Evolutionary conservation across 2,113 vertebrate species (phyloP), one percentile per base, ranked within the genome.

Genomic region (Mystacornis crossleyi): DNA sequence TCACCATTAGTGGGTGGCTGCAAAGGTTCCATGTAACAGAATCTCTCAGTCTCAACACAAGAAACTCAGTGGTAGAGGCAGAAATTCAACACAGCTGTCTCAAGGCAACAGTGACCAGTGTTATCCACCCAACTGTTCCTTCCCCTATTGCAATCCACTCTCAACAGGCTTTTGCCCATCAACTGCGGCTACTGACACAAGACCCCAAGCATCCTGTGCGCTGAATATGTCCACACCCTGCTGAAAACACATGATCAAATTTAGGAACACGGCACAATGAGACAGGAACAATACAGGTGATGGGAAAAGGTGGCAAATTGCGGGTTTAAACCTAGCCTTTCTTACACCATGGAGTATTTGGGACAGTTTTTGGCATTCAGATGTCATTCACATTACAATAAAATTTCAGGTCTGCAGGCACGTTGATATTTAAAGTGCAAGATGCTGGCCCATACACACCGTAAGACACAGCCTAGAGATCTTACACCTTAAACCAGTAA

Each of bases 251-350:
- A 18, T 1, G 1, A 60, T n/a, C 17, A 72, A 15, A 75, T 73
- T 61, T 18, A 58, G 53, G 42, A 66, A 80, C 12, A 18, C 0
- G 1, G 19, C 73, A 81, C 51, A 28, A 6, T 1, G 2, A 26
- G 29, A 70, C 5, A 24, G 28, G 10, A 67, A 36, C 7, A 69
- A 47, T 12, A 57, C 3, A 28, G 16, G 11, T 42, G n/a, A 66
- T 23, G 36, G 34, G 14, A 42, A 71, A 73, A 20, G 14, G 24
- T 25, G 34, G 20, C 14, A 70, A 94, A 51, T 14, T 40, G 64
- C 8, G 65, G 20, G 18, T 91, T 82, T 50, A 82, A 93, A 77
- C 48, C 16, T 14, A 79, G 12, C 17, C 26, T 45, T 81, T 91
- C 62, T 61, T 42, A 88, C 9, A 34, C 17, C 10, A 28, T 14